Evolutionary conservation across 2,113 vertebrate species (phyloP).

Genomic region (Gallinago media): DNA sequence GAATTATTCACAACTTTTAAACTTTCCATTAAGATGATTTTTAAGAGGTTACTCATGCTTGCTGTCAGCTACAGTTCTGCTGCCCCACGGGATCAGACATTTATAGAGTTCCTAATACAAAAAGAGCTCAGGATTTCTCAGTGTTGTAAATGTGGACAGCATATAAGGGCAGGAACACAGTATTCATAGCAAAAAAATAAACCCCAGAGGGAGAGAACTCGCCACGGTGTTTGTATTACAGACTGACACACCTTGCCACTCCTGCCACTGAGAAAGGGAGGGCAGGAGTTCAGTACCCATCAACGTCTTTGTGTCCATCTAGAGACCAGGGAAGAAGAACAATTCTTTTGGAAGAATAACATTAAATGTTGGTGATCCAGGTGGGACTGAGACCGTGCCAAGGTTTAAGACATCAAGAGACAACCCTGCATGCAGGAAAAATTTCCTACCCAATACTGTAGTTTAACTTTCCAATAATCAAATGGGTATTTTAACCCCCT

Average conservation of each 20-base stretch:
- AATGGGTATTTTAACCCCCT: background rate
- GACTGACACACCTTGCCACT: background rate
- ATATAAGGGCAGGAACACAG: background rate
- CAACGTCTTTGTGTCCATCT: background rate
- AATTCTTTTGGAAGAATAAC: background rate
- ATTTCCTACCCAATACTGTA: background rate
- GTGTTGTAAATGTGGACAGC: background rate
- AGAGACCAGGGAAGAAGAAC: background rate
- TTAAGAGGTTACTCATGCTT: background rate
- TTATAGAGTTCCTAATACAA: background rate
- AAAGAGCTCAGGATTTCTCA: background rate
- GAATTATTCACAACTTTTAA: conserved; percentile 4
- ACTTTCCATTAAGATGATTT: background rate
- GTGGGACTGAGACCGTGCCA: fast-evolving
- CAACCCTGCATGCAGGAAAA: background rate
- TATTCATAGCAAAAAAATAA: background rate
- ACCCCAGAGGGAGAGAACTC: background rate
- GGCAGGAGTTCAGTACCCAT: background rate
- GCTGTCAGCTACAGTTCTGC: background rate
- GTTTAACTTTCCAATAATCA: background rate
- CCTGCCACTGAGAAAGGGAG: background rate
- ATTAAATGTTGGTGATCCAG: background rate
- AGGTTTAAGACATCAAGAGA: background rate
- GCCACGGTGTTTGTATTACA: background rate
- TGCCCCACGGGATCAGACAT: background rate